Percentiles rank a stretch among this genome's conserved stretches.
Evolutionary conservation across 2,888 invertebrate genomes (phyloP).

Genomic region (Tachina lurida): DNA sequence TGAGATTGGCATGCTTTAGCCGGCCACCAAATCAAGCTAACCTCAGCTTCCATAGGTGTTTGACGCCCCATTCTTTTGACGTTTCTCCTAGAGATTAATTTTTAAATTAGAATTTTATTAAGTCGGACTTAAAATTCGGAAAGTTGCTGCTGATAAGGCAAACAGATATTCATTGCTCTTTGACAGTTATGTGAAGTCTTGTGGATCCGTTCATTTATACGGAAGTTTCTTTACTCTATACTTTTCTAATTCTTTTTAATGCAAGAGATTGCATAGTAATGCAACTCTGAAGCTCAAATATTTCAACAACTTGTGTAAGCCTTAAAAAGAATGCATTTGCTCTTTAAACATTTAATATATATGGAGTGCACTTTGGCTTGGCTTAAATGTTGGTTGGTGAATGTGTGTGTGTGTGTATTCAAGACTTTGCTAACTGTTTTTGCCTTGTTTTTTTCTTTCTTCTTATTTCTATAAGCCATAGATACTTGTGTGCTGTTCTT

Average conservation of each 20-base stretch:
- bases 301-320: constrained; percentile 39
- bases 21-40: too few relatives aligned
- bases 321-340: constrained; percentile 30
- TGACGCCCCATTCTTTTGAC: too few relatives aligned
- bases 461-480: background rate
- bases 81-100: too few relatives aligned
- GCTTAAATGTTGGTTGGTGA: constrained; percentile 34
- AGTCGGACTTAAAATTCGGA: too few relatives aligned
- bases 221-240: background rate
- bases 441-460: background rate
- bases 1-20: too few relatives aligned
- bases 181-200: background rate
- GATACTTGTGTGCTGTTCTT: constrained; percentile 48
- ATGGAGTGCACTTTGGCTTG: constrained; percentile 64
- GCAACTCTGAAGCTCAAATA: background rate
- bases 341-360: constrained; percentile 57
- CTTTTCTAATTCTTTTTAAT: constrained; percentile 15
- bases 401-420: constrained; percentile 15
- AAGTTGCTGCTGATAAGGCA: too few relatives aligned
- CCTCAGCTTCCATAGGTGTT: too few relatives aligned
- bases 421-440: constrained; percentile 52
- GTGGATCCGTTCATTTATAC: constrained; percentile 28
- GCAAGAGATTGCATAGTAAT: constrained; percentile 16
- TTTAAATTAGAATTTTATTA: too few relatives aligned
- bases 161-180: background rate